phyloP scores from a whole-genome alignment of 2,113 vertebrate species.

The Colossoma macropomum region DNA sequence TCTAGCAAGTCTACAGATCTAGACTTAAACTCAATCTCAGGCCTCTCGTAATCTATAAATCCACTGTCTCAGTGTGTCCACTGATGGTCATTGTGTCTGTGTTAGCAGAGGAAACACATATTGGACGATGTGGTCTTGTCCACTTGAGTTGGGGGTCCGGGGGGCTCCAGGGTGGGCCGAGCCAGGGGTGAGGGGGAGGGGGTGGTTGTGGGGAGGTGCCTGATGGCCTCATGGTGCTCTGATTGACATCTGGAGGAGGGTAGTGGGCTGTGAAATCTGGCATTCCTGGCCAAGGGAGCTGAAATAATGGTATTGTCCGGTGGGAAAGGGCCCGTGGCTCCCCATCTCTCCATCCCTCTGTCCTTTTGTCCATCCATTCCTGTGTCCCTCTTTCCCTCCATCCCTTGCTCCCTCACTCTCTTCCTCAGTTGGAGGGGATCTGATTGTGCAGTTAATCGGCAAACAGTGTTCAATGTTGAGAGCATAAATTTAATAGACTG shows the following conservation, averaged over 20 bases:
- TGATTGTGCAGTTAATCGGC: slow-evolving; percentile 88
- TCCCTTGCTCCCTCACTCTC: slow-evolving; percentile 73
- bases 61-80: not conserved
- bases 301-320: slow-evolving; percentile 96
- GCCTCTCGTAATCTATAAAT: not conserved
- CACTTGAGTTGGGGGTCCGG: slow-evolving; percentile 50
- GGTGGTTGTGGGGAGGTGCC: slow-evolving; percentile 64
- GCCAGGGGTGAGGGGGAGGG: slow-evolving; percentile 27
- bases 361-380: slow-evolving; percentile 50
- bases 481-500: slow-evolving; percentile 82
- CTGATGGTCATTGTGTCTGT: slow-evolving; percentile 2
- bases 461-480: slow-evolving; percentile 88
- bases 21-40: not conserved
- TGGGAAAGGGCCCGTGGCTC: slow-evolving; percentile 79
- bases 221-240: slow-evolving; percentile 79
- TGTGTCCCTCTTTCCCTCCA: slow-evolving; percentile 80
- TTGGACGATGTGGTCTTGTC: not conserved
- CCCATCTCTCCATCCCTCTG: not conserved
- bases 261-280: slow-evolving; percentile 92
- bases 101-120: not conserved
- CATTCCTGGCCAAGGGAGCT: slow-evolving; percentile 97
- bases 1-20: too few species aligned
- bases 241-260: slow-evolving; percentile 85
- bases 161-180: slow-evolving; percentile 20
- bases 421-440: slow-evolving; percentile 79